phyloP scores from a whole-genome alignment of 1,140 invertebrate genomes.

The Zophobas atratus region DNA sequence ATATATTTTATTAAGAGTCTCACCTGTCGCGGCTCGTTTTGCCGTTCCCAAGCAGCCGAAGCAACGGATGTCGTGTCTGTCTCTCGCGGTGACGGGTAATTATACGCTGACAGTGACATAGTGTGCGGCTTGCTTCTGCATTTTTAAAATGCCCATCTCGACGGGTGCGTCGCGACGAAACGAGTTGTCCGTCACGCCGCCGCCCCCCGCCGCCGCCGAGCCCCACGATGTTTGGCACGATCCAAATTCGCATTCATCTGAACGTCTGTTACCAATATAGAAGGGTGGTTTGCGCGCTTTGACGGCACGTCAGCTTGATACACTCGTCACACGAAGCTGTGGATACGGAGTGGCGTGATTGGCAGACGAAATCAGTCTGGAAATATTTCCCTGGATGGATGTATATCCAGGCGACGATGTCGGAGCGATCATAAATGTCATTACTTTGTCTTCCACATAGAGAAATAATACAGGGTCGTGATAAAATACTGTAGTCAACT shows the following conservation, averaged over 20 bases:
- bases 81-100: slow-evolving; percentile 65
- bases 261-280: slow-evolving; percentile 7
- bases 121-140: slow-evolving; percentile 64
- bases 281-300: neutral
- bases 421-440: too few species aligned
- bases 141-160: slow-evolving; percentile 60
- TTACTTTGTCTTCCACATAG: too few species aligned
- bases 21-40: slow-evolving; percentile 65
- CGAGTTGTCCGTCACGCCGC: slow-evolving; percentile 31
- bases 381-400: too few species aligned
- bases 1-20: slow-evolving; percentile 64
- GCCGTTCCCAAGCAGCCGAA: slow-evolving; percentile 62
- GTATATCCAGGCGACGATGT: too few species aligned
- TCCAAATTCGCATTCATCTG: slow-evolving; percentile 27
- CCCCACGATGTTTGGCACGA: neutral
- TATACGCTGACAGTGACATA: slow-evolving; percentile 67
- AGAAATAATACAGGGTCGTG: too few species aligned
- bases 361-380: too few species aligned
- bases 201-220: slow-evolving; percentile 8
- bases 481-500: too few species aligned
- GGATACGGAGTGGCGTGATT: neutral
- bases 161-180: slow-evolving; percentile 40
- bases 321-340: neutral
- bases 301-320: neutral
- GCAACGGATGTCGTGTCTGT: slow-evolving; percentile 65